Evolutionary conservation across 1,140 invertebrate genomes (phyloP), one percentile per base, ranked within the genome.

Genomic region (Magallana angulata): DNA sequence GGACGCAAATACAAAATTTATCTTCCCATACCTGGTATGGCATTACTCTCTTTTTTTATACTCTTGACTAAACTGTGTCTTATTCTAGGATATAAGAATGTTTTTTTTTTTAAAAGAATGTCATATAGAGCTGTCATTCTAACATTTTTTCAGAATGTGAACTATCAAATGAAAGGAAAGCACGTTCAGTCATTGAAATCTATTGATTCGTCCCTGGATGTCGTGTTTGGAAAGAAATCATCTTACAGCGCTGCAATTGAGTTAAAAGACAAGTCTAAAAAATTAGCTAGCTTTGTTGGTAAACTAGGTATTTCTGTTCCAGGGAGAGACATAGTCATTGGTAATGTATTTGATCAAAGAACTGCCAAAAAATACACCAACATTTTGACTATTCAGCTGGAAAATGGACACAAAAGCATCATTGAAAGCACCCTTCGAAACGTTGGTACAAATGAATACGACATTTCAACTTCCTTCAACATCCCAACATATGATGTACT

Each of bases 101-200:
- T 11, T 8, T 30, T 48, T 48, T 24, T 24, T 24, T 24, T 24
- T 24, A 24, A n/a, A 24, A 24, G 24, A 24, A 24, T 48, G 36
- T 48, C 5, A 48, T 48, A 48, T 48, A 48, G 36, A 48, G 36
- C 36, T 48, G 3, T 48, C 36, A 48, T 48, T 48, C 36, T 48
- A 5, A 24, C 24, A 24, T 24, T n/a, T 8, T 89, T 89, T 8
- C 82, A 91, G 90, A 85, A 57, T 57, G 82, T 89, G 11, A 68
- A 88, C 60, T n/a, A 90, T 0, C 59, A 85, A 14, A 36, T 85
- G 11, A 90, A 88, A 83, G 71, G 87, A 57, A 86, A 85, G 8
- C 89, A 90, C 30, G 58, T 48, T 0, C 89, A 91, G 58, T 56
- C 88, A 16, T 64, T 60, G 11, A 89, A 89, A 68, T 83, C 87